These are phyloP conservation scores for Nymphicus hollandicus DNA, from an alignment of 2,113 vertebrate species.

Conservation along the genomic window DNA sequence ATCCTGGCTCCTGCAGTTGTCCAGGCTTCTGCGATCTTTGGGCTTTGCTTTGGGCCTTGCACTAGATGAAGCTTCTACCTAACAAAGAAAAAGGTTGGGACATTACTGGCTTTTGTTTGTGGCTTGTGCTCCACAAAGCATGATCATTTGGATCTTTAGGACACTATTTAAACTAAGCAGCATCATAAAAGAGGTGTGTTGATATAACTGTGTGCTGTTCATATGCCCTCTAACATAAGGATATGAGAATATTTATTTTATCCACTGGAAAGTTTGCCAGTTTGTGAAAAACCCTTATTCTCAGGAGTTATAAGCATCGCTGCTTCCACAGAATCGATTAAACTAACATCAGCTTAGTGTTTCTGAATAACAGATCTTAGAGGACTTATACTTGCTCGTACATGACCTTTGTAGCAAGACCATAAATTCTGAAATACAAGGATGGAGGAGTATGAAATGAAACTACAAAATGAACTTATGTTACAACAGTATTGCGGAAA, in stretches of 20 bases:
- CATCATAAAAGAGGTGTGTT: neutral
- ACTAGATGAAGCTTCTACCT: neutral
- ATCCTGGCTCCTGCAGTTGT: neutral
- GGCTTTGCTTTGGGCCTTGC: neutral
- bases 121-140: neutral
- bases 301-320: neutral
- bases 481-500: neutral
- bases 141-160: neutral
- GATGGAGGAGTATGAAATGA: neutral
- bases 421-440: neutral
- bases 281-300: neutral
- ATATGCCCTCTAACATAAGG: neutral
- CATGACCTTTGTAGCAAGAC: neutral
- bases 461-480: neutral
- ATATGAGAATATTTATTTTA: constrained; percentile 2
- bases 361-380: neutral
- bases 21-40: rapidly evolving
- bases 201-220: neutral
- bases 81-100: neutral
- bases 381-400: neutral
- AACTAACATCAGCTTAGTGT: neutral
- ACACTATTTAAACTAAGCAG: neutral
- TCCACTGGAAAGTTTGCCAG: neutral
- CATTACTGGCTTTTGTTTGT: neutral
- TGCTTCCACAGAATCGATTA: constrained; percentile 28